A percentile compares a stretch with the other conserved stretches of the same genome.
Evolutionary conservation across 2,113 vertebrate genomes (phyloP).

Genomic region (Garra rufa): DNA sequence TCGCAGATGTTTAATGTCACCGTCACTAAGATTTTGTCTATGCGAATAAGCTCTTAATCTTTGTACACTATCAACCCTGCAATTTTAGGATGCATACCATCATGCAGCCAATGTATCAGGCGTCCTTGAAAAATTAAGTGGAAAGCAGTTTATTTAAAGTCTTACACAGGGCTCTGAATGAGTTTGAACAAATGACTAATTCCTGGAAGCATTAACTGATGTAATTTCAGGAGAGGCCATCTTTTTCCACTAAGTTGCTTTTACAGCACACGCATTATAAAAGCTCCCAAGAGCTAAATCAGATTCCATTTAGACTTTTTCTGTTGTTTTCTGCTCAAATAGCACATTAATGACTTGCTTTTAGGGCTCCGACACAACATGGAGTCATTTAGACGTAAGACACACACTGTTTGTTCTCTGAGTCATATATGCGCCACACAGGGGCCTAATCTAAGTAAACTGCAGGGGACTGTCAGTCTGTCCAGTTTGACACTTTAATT

Average conservation of each 20-base stretch:
- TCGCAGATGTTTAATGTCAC: background rate
- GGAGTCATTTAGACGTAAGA: slow-evolving; percentile 6
- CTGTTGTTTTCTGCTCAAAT: slow-evolving; percentile 35
- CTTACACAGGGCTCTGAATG: background rate
- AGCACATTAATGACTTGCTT: slow-evolving; percentile 39
- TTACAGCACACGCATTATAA: slow-evolving; percentile 29
- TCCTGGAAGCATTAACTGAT: slow-evolving; percentile 32
- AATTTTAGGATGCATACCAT: background rate
- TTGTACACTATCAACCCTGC: background rate
- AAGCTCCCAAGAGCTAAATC: slow-evolving; percentile 36
- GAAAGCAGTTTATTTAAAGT: background rate
- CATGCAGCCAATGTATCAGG: background rate
- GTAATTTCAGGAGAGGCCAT: slow-evolving; percentile 29
- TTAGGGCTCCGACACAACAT: slow-evolving; percentile 34
- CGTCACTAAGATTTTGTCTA: background rate
- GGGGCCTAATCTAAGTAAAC: background rate
- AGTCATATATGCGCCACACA: slow-evolving; percentile 12
- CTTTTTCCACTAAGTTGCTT: slow-evolving; percentile 36
- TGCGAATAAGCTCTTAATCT: background rate
- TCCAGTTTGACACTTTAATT: background rate
- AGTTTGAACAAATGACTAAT: slow-evolving; percentile 16
- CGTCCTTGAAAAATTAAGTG: background rate
- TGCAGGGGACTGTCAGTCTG: background rate
- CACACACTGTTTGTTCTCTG: slow-evolving; percentile 29
- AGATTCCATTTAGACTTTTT: slow-evolving; percentile 36